Evolutionary conservation across 2,113 vertebrate species (phyloP).

Genomic region (Anser cygnoides): DNA sequence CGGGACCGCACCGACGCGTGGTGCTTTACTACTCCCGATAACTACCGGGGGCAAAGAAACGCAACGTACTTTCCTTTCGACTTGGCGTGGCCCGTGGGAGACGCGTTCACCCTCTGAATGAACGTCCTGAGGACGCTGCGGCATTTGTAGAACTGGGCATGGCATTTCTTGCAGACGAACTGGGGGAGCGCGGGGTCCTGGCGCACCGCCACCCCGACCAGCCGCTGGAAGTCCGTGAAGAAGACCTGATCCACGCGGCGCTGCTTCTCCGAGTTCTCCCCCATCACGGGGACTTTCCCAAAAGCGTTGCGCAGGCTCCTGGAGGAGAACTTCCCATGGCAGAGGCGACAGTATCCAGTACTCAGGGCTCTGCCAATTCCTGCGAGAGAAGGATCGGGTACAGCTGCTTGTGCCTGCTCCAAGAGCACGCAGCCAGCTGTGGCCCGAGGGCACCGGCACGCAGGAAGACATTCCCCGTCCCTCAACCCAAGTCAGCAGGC

Average conservation of each 20-base stretch:
- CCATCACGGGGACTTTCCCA: constrained; percentile 72
- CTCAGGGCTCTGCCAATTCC: constrained; percentile 73
- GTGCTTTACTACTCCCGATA: fast-evolving
- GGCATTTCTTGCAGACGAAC: constrained; percentile 94
- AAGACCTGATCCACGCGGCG: constrained; percentile 80
- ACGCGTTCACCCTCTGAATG: constrained; percentile 88
- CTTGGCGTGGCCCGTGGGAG: constrained; percentile 67
- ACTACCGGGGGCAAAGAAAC: fast-evolving
- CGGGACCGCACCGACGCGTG: fast-evolving
- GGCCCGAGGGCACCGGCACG: fast-evolving
- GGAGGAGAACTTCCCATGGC: constrained; percentile 92
- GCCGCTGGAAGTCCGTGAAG: constrained; percentile 88
- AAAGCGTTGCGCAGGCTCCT: constrained; percentile 89
- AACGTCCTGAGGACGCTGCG: constrained; percentile 87
- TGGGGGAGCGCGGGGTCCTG: constrained; percentile 86
- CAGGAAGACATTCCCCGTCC: not conserved
- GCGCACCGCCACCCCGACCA: constrained; percentile 87
- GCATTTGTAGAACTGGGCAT: constrained; percentile 95
- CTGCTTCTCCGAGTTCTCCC: constrained; percentile 70
- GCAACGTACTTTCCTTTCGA: constrained; percentile 74
- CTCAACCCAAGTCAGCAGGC: fast-evolving
- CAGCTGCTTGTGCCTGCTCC: too few species aligned
- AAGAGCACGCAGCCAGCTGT: fast-evolving
- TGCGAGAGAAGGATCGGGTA: not conserved
- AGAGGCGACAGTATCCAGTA: constrained; percentile 88